Evolutionary conservation across 2,888 invertebrate genomes (phyloP).

Genomic region (Mesopsocus fuscifrons): DNA sequence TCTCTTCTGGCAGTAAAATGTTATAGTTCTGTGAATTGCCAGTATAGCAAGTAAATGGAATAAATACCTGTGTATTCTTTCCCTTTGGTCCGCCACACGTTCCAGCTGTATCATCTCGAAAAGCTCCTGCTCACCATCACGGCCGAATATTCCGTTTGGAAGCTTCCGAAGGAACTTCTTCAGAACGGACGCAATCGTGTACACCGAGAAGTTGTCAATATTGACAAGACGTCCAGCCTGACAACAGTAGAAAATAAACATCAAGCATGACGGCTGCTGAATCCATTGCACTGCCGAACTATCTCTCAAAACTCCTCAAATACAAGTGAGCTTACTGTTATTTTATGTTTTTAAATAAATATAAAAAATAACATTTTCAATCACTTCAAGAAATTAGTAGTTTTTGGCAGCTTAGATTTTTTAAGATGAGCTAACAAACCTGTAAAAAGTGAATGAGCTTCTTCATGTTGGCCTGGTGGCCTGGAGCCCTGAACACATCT

Average conservation of each 20-base stretch:
- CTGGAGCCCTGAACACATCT: constrained; percentile 88
- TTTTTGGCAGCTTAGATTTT: too few relatives aligned
- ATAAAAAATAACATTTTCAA: too few relatives aligned
- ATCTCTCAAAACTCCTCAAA: too few relatives aligned
- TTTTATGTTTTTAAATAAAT: too few relatives aligned
- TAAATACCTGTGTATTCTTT: constrained; percentile 75
- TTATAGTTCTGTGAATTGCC: too few relatives aligned
- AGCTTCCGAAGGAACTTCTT: constrained; percentile 96
- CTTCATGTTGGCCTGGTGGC: constrained; percentile 88
- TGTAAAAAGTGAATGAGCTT: constrained; percentile 70
- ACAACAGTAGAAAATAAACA: constrained; percentile 22
- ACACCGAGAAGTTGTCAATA: constrained; percentile 88
- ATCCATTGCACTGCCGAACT: too few relatives aligned
- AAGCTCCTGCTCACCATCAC: constrained; percentile 73
- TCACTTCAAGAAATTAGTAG: too few relatives aligned
- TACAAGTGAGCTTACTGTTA: too few relatives aligned
- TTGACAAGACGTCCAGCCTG: constrained; percentile 77
- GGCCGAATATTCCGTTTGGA: constrained; percentile 90
- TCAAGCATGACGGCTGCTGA: neutral
- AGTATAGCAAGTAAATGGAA: too few relatives aligned
- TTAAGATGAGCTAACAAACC: constrained; percentile 7
- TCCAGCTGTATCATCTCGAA: constrained; percentile 74
- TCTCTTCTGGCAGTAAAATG: too few relatives aligned
- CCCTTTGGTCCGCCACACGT: constrained; percentile 66
- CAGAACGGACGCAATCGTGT: constrained; percentile 93